Percentiles rank a stretch among this genome's conserved stretches.
These are phyloP conservation scores for Psittacula derbiana DNA, from an alignment of 2,797 vertebrate genomes.

Conservation along the genomic window DNA sequence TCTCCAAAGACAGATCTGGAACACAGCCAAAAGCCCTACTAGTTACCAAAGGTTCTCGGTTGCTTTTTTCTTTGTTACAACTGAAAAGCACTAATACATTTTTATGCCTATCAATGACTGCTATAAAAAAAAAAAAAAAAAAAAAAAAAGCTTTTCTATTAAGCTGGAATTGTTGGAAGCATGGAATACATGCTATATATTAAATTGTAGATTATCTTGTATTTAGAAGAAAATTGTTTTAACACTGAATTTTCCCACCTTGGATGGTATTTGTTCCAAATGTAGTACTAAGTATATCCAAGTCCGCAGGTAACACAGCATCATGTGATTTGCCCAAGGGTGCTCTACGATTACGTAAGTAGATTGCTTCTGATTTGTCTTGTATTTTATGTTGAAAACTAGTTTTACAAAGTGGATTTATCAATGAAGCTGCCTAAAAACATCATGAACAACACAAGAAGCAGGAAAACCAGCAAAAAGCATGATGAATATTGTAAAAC, in stretches of 20 bases:
- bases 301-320: slow-evolving; percentile 76
- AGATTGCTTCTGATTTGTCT: slow-evolving; percentile 78
- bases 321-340: slow-evolving; percentile 80
- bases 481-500: neutral
- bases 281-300: slow-evolving; percentile 72
- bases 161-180: neutral
- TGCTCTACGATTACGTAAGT: slow-evolving; percentile 72
- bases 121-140: neutral
- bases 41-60: neutral
- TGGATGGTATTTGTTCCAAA: slow-evolving; percentile 77
- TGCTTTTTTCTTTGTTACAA: neutral
- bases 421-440: slow-evolving; percentile 73
- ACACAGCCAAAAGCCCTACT: neutral
- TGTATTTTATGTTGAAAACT: slow-evolving; percentile 81
- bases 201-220: neutral
- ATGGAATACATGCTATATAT: neutral
- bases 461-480: neutral
- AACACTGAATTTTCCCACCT: slow-evolving; percentile 71
- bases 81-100: neutral
- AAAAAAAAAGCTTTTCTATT: neutral
- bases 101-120: neutral
- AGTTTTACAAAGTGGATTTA: slow-evolving; percentile 80
- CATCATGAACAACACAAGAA: slow-evolving; percentile 29
- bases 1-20: neutral
- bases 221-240: neutral